These are phyloP conservation scores for Drosophila leontia DNA, from an alignment of 1,140 invertebrate genomes.

Conservation along the genomic window DNA sequence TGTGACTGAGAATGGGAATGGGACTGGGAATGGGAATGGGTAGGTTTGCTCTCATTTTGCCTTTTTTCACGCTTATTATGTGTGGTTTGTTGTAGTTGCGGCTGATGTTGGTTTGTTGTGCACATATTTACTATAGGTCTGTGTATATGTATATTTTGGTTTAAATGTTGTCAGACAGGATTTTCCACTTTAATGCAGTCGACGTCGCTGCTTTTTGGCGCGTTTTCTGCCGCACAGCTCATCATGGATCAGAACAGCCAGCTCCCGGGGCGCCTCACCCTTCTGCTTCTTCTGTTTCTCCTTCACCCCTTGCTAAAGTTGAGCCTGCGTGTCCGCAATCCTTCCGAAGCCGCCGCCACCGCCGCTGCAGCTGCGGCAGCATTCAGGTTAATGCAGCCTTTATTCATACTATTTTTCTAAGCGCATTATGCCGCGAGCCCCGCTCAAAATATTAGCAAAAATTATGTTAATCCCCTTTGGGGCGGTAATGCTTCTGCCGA, in stretches of 20 bases:
- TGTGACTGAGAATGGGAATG: not conserved
- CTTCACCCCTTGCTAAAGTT: conserved; percentile 3
- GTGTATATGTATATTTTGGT: conserved; percentile 51
- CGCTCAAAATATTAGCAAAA: conserved; percentile 68
- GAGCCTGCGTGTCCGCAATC: conserved; percentile 39
- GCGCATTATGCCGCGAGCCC: conserved; percentile 65
- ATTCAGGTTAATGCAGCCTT: conserved; percentile 76
- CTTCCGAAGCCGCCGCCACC: conserved; percentile 33
- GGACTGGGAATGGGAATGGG: conserved; percentile 34
- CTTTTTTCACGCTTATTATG: conserved; percentile 80
- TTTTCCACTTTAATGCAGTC: conserved; percentile 81
- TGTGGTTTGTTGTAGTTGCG: conserved; percentile 53
- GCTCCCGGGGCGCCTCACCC: conserved; percentile 21
- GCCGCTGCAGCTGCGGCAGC: conserved; percentile 49
- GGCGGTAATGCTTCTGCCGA: conserved; percentile 26
- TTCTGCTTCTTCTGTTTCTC: not conserved
- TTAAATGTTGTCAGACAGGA: conserved; percentile 81
- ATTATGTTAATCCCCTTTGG: conserved; percentile 67
- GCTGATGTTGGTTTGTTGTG: conserved; percentile 43
- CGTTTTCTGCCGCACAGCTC: conserved; percentile 59
- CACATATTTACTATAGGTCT: conserved; percentile 50
- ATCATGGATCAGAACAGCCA: conserved; percentile 62
- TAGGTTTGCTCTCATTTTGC: conserved; percentile 75
- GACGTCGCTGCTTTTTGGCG: conserved; percentile 56
- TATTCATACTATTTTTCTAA: conserved; percentile 71